These are phyloP conservation scores for Tupiocoris notatus DNA, from an alignment of 2,888 invertebrate species.

Conservation along the genomic window DNA sequence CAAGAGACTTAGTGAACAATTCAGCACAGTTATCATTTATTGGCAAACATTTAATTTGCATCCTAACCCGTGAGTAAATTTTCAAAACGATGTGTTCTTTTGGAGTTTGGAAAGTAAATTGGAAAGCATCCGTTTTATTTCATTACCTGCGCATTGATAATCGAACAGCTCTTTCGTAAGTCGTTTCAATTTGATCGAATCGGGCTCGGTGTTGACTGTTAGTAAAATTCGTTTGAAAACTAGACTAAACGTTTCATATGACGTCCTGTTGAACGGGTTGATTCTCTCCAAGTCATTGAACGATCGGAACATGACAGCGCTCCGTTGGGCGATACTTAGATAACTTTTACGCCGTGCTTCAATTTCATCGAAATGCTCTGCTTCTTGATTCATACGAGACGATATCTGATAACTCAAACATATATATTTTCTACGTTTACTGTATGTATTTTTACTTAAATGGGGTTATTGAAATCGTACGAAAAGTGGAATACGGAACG, in stretches of 20 bases:
- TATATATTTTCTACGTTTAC: too few relatives aligned
- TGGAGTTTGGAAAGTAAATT: too few relatives aligned
- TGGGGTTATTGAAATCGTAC: too few relatives aligned
- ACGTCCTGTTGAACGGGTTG: conserved; percentile 91
- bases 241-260: conserved; percentile 69
- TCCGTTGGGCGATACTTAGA: conserved; percentile 78
- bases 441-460: too few relatives aligned
- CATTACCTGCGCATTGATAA: conserved; percentile 78
- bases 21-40: too few relatives aligned
- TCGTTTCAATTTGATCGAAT: conserved; percentile 74
- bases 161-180: conserved; percentile 86
- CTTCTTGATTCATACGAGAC: not conserved
- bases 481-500: too few relatives aligned
- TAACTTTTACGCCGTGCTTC: conserved; percentile 53
- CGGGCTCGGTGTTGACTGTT: not conserved
- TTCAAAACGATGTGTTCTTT: too few relatives aligned
- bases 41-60: too few relatives aligned
- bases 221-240: not conserved
- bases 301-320: conserved; percentile 87
- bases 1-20: too few relatives aligned
- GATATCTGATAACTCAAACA: too few relatives aligned
- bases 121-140: too few relatives aligned
- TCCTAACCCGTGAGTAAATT: too few relatives aligned
- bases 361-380: not conserved
- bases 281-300: conserved; percentile 85